Percentiles rank a stretch among this genome's conserved stretches.
Conservation (phyloP, 2,888 invertebrate species). For the Ernsta delagoae region DNA sequence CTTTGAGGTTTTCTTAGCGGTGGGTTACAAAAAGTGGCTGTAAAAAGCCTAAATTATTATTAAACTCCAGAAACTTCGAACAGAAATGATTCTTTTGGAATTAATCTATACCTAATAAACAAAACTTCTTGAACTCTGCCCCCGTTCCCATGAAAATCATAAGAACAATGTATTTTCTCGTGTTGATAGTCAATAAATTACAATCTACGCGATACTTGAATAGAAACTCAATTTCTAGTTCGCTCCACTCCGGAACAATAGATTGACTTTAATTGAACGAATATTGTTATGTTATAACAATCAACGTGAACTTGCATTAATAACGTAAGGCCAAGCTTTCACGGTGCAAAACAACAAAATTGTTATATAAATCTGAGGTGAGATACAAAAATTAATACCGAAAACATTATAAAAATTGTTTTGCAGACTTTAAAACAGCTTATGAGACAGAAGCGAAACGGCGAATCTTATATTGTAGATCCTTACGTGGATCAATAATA, state of each 20-base stretch:
- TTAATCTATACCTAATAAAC: no score
- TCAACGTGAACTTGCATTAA: slow-evolving; percentile 25
- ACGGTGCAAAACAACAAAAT: neutral
- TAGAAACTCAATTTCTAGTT: slow-evolving; percentile 54
- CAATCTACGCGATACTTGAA: slow-evolving; percentile 17
- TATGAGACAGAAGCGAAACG: no score
- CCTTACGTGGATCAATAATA: neutral
- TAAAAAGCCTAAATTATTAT: no score
- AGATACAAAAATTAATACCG: neutral
- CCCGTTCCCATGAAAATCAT: slow-evolving; percentile 14
- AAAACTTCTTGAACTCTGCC: neutral
- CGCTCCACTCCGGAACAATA: slow-evolving; percentile 53
- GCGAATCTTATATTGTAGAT: neutral
- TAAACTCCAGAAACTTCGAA: no score
- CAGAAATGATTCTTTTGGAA: no score
- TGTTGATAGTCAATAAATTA: slow-evolving; percentile 16
- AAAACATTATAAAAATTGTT: neutral
- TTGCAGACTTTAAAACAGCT: neutral
- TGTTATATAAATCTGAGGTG: neutral
- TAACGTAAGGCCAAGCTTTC: slow-evolving; percentile 15
- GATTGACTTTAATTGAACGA: slow-evolving; percentile 39
- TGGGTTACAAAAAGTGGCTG: no score
- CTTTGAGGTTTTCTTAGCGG: no score
- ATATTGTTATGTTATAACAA: slow-evolving; percentile 16
- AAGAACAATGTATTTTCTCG: slow-evolving; percentile 7